Evolutionary conservation across 2,113 vertebrate species (phyloP).

Genomic region (Alligator mississippiensis): DNA sequence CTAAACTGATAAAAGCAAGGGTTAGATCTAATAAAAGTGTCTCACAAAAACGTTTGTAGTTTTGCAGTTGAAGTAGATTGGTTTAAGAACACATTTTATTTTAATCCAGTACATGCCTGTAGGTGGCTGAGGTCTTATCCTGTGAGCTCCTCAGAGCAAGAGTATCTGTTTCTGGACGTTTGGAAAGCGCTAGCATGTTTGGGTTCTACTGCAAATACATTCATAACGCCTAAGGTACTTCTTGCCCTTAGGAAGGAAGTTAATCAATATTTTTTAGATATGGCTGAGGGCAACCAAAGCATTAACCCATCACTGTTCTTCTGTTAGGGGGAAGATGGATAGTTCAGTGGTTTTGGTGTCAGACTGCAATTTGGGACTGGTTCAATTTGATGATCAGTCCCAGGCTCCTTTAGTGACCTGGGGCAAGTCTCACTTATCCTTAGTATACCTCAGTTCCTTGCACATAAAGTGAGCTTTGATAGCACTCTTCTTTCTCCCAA

Average conservation of each 20-base stretch:
- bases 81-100: constrained; percentile 62
- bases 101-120: constrained; percentile 54
- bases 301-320: not conserved
- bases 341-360: not conserved
- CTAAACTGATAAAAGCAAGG: constrained; percentile 32
- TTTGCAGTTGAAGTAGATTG: constrained; percentile 52
- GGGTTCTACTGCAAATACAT: not conserved
- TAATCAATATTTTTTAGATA: not conserved
- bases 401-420: constrained; percentile 30
- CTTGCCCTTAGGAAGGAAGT: not conserved
- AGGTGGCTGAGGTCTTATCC: not conserved
- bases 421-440: constrained; percentile 10
- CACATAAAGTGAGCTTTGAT: constrained; percentile 11
- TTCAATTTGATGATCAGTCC: not conserved
- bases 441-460: constrained; percentile 26
- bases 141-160: not conserved
- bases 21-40: constrained; percentile 52
- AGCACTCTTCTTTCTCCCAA: constrained; percentile 11
- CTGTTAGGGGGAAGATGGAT: not conserved
- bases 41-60: constrained; percentile 30
- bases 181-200: not conserved
- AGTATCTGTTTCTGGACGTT: not conserved
- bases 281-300: not conserved
- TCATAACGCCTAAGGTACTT: not conserved
- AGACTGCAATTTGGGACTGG: not conserved